Percentiles rank a stretch among this genome's conserved stretches.
Evolutionary conservation across 2,113 vertebrate genomes (phyloP).

Genomic region (Trichechus manatus): DNA sequence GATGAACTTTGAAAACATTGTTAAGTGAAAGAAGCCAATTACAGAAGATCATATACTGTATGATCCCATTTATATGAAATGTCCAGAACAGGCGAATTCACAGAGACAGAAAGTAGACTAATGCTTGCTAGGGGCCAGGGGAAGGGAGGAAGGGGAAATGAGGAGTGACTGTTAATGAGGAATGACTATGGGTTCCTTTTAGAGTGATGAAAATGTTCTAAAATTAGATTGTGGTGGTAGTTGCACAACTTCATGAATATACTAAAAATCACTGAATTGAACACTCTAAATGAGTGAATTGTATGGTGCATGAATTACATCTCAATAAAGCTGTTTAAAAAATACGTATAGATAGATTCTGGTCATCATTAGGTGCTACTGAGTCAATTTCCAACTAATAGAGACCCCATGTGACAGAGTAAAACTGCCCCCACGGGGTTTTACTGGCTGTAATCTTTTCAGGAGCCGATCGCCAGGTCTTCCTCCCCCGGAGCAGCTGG

Average conservation of each 20-base stretch:
- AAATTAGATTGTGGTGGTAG: conserved; percentile 25
- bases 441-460: background rate
- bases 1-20: conserved; percentile 26
- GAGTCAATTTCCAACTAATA: background rate
- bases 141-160: background rate
- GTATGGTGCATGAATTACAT: background rate
- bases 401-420: background rate
- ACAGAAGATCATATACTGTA: background rate
- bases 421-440: background rate
- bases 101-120: background rate
- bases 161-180: background rate
- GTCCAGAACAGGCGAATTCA: background rate
- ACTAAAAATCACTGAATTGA: background rate
- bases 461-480: background rate
- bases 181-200: background rate
- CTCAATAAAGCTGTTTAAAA: conserved; percentile 26
- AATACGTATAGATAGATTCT: background rate
- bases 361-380: background rate
- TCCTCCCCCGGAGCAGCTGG: background rate
- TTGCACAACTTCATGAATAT: background rate
- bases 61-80: background rate
- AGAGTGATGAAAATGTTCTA: conserved; percentile 20
- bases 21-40: background rate
- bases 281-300: background rate
- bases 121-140: background rate